Percentiles rank a stretch among this genome's conserved stretches.
These are phyloP conservation scores for Hymenopus coronatus DNA, from an alignment of 2,888 invertebrate species.

Conservation along the genomic window DNA sequence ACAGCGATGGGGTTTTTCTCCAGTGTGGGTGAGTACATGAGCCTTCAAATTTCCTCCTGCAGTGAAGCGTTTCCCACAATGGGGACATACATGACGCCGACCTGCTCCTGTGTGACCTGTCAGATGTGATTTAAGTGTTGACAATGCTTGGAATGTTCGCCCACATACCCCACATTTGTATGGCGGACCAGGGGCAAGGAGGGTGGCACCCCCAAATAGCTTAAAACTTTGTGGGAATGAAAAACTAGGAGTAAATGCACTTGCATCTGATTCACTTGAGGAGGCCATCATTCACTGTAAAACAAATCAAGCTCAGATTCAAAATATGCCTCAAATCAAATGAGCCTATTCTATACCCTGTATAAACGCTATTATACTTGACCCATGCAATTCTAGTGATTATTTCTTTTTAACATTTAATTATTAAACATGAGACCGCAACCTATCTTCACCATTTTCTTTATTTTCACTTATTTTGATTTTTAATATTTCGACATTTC, in stretches of 20 bases:
- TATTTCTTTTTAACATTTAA: too few species aligned
- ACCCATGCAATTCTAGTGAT: too few species aligned
- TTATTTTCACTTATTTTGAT: too few species aligned
- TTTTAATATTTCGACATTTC: too few species aligned
- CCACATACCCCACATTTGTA: background rate
- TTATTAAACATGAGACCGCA: too few species aligned
- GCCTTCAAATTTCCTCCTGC: background rate
- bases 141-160: background rate
- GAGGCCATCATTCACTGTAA: background rate
- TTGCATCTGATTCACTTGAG: background rate
- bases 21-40: background rate
- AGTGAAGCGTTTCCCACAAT: background rate
- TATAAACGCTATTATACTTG: too few species aligned
- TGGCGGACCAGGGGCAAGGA: background rate
- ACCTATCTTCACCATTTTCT: too few species aligned
- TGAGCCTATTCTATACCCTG: too few species aligned
- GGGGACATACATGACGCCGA: background rate
- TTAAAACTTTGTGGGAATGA: background rate
- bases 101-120: background rate
- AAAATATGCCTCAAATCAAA: too few species aligned
- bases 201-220: background rate
- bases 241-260: background rate
- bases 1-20: constrained; percentile 2
- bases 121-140: background rate
- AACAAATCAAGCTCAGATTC: too few species aligned